Conservation (phyloP, 1,140 invertebrate genomes). For the Drosophila navojoa region DNA sequence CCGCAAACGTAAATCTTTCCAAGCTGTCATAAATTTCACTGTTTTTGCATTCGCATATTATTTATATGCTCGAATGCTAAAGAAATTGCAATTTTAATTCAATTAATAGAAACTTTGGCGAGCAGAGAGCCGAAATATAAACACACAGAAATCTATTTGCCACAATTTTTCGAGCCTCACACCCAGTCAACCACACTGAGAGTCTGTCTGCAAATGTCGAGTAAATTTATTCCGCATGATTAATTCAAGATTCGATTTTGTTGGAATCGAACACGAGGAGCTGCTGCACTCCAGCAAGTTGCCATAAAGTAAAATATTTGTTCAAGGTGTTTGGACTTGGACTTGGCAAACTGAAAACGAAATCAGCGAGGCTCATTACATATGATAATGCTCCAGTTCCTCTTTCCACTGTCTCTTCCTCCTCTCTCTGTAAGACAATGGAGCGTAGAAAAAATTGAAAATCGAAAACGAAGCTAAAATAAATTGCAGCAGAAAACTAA, state of each 20-base stretch:
- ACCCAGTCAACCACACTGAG: background rate
- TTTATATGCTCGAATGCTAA: constrained; percentile 41
- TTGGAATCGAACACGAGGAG: constrained; percentile 15
- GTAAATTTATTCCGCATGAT: constrained; percentile 68
- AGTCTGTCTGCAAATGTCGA: constrained; percentile 30
- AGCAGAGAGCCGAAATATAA: constrained; percentile 8
- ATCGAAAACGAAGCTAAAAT: constrained; percentile 8
- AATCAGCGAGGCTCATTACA: constrained; percentile 55
- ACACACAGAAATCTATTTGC: background rate
- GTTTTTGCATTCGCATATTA: constrained; percentile 44
- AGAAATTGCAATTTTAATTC: constrained; percentile 50
- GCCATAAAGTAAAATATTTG: constrained; percentile 52
- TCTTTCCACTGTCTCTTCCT: too few relatives aligned
- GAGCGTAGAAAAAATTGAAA: background rate
- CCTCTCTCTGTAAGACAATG: background rate
- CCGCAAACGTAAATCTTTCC: constrained; percentile 41
- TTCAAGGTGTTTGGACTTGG: constrained; percentile 54
- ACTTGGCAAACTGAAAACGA: constrained; percentile 32
- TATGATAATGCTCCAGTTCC: constrained; percentile 51
- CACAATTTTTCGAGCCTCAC: background rate
- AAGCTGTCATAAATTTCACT: constrained; percentile 50
- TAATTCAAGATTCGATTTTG: constrained; percentile 64
- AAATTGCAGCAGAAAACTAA: constrained; percentile 37
- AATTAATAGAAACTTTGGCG: constrained; percentile 45
- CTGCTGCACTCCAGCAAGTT: background rate